Evolutionary conservation across 1,140 invertebrate species (phyloP), one percentile per base, ranked within the genome.

Genomic region (Eumaeus atala): DNA sequence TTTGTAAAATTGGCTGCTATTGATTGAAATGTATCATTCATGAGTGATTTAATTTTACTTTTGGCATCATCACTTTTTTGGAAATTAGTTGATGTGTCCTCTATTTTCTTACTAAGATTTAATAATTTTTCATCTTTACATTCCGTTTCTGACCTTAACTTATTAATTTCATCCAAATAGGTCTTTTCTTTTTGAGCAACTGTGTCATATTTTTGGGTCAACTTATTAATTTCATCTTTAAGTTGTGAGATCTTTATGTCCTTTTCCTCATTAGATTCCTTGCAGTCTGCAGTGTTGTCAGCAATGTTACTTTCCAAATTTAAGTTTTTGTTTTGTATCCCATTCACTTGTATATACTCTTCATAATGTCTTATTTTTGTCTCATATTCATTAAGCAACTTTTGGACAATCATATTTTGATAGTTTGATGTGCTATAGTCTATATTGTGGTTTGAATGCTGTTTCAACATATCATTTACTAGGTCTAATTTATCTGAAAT

Each of bases 301-400:
- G 44, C 28, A 51, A 38, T 1, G 52, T 57, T 11, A 51, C 18
- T 38, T 56, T 58, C 55, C 58, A 33, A 34, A 58, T 50, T 8
- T 53, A 61, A 51, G 54, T 53, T 35, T 52, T 57, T 35, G 61
- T 55, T 67, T 54, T 74, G 64, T 48, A 59, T 54, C 5, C 66
- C 64, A 54, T 77, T 70, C 35, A 52, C 55, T 59, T 62, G 73
- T 17, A 81, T 56, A 44, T 72, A 62, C 36, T 77, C 56, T 70
- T 82, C 77, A 72, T 82, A 80, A 17, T 54, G 49, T 56, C 72
- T 77, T 49, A 81, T 80, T 69, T 78, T 84, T 50, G 64, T 72
- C 69, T 83, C 79, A 79, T 85, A 83, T 62, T 83, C 79, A 56
- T 48, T 52, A 37, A 85, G 56, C 42, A 83, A 60, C 58, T 83